Percentiles rank a stretch among this genome's conserved stretches.
phyloP scores from a whole-genome alignment of 2,113 vertebrate genomes.

The Paratilapia polleni region DNA sequence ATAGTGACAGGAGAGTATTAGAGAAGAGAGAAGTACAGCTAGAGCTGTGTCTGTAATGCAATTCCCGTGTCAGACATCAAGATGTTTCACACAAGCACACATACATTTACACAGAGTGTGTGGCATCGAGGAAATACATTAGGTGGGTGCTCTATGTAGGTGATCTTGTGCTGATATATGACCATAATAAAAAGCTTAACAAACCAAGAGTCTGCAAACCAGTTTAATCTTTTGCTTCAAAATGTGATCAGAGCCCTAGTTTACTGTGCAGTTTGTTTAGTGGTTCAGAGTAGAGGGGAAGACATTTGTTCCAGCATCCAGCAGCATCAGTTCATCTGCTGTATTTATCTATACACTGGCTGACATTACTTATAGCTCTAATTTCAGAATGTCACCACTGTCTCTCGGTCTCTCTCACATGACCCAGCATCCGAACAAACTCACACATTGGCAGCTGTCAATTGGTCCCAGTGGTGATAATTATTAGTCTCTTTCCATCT shows the following conservation, averaged over 20 bases:
- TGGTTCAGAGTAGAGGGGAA: conserved; percentile 13
- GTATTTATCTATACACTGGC: conserved; percentile 33
- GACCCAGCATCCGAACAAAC: conserved; percentile 17
- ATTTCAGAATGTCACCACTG: conserved; percentile 39
- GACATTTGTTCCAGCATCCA: conserved; percentile 30
- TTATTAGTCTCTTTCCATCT: conserved; percentile 63
- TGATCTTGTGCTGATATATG: conserved; percentile 49
- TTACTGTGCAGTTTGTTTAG: conserved; percentile 36
- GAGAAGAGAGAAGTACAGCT: conserved; percentile 32
- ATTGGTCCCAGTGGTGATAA: conserved; percentile 57
- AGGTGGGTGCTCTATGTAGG: background rate
- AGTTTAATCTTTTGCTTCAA: conserved; percentile 28
- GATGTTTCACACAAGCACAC: conserved; percentile 28
- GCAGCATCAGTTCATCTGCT: conserved; percentile 12
- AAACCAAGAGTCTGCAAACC: conserved; percentile 46
- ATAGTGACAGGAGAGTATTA: conserved; percentile 59
- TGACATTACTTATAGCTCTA: conserved; percentile 46
- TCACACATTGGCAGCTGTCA: conserved; percentile 45
- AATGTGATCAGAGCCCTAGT: conserved; percentile 45
- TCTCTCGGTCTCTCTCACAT: conserved; percentile 28
- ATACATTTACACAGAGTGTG: conserved; percentile 7
- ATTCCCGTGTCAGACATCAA: conserved; percentile 63
- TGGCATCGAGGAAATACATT: conserved; percentile 19
- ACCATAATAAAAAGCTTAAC: conserved; percentile 50
- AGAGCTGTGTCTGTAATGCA: conserved; percentile 52